Evolutionary conservation across 1,140 invertebrate genomes (phyloP).

Genomic region (Glomeris maerens): DNA sequence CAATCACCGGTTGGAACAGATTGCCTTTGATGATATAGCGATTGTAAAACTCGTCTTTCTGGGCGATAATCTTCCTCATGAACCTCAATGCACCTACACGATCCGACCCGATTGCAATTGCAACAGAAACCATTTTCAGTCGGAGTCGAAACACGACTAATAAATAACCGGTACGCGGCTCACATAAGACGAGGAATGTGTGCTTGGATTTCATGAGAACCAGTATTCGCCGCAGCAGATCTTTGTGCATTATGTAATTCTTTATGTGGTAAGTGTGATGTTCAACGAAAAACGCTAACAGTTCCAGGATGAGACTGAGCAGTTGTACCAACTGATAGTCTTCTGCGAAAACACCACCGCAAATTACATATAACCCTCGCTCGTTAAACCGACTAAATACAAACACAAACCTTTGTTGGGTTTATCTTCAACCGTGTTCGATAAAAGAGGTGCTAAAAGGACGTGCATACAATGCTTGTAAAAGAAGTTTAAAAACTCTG

Average conservation of each 20-base stretch:
- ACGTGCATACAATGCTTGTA: conserved; percentile 97
- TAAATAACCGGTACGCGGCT: conserved; percentile 23
- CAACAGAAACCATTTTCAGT: conserved; percentile 10
- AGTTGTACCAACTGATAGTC: conserved; percentile 93
- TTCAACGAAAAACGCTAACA: conserved; percentile 99
- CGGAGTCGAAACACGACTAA: not conserved
- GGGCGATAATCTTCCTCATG: conserved; percentile 88
- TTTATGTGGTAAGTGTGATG: conserved; percentile 99
- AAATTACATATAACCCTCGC: not conserved
- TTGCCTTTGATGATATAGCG: conserved; percentile 90
- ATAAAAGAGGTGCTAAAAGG: conserved; percentile 68
- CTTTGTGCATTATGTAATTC: conserved; percentile 93
- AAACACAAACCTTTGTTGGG: conserved; percentile 45
- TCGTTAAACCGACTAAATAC: conserved; percentile 2
- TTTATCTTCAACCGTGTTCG: conserved; percentile 74
- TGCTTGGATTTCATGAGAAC: conserved; percentile 95
- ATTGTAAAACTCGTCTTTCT: conserved; percentile 98
- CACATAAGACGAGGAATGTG: conserved; percentile 90
- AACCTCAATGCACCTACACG: conserved; percentile 70
- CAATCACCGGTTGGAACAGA: conserved; percentile 87
- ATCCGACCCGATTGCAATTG: too few species aligned
- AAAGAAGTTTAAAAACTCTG: conserved; percentile 96
- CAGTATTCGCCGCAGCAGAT: conserved; percentile 82
- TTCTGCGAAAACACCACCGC: conserved; percentile 39
- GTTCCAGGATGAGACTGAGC: conserved; percentile 80